A percentile compares a stretch with the other conserved stretches of the same genome.
Evolutionary conservation across 92 coral and sea anemone species (phyloP).

Genomic region (Palythoa caribaeorum): DNA sequence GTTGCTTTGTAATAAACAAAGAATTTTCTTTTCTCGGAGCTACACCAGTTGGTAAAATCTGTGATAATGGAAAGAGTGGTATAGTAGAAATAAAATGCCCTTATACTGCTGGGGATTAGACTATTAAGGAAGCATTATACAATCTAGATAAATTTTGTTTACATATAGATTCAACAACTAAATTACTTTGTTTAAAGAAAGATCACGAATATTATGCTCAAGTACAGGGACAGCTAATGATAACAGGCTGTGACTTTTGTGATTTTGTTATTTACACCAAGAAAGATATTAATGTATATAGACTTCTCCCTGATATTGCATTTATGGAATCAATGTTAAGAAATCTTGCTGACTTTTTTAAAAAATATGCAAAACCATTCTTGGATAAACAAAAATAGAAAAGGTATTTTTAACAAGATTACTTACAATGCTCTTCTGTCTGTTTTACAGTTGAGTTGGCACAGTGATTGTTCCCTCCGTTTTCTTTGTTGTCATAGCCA

Average conservation of each 20-base stretch:
- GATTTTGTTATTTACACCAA: conserved; percentile 62
- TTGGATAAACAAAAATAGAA: conserved; percentile 29
- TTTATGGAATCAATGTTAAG: conserved; percentile 52
- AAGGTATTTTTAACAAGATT: not conserved
- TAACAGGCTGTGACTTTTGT: conserved; percentile 56
- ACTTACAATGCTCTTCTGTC: conserved; percentile 56
- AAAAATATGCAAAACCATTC: conserved; percentile 57
- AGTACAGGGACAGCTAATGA: conserved; percentile 61
- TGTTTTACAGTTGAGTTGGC: conserved; percentile 4
- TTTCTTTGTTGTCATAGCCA: not conserved
- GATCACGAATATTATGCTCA: conserved; percentile 52
- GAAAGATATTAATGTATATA: conserved; percentile 56
- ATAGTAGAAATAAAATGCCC: conserved; percentile 62
- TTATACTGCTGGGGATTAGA: conserved; percentile 59
- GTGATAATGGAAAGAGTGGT: conserved; percentile 56
- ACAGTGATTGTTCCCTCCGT: not conserved
- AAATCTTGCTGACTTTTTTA: conserved; percentile 54
- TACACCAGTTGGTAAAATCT: not conserved
- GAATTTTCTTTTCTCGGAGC: not conserved
- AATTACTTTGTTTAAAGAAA: conserved; percentile 26
- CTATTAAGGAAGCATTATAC: conserved; percentile 42
- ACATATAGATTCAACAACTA: not conserved
- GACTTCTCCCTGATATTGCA: conserved; percentile 51
- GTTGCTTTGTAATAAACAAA: not conserved
- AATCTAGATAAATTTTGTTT: not conserved